Evolutionary conservation across 2,113 vertebrate genomes (phyloP), one percentile per base, ranked within the genome.

Genomic region (Neoarius graeffei): DNA sequence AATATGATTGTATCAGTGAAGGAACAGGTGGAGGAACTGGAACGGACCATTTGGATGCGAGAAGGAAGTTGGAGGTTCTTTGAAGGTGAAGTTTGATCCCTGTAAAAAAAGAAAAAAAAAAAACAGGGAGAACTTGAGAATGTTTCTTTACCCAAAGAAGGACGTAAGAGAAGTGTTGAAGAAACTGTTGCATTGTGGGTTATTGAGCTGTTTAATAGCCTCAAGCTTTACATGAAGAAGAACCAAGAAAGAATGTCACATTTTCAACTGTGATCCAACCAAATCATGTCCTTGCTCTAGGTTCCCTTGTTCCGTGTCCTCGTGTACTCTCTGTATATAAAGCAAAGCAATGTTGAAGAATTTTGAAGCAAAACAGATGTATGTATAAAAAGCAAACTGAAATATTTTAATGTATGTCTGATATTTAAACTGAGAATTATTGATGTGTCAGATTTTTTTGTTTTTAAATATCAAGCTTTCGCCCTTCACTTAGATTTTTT

Each of bases 401-500:
- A 95, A 95, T 95, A 96, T 96, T 96, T 97, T 95, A 96, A 96
- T 96, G 95, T 96, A 95, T 96, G 95, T 96, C 93, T 95, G 94
- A 94, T 98, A 97, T 98, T 97, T 97, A 98, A 97, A 94, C 93
- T 93, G 90, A 95, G 92, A 93, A 90, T 95, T 95, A 91, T 93
- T 93, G 94, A 91, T 92, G 94, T 94, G 95, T 95, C 94, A 95
- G 95, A 93, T 95, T 95, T 93, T 90, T 94, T 94, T 96, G 98
- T 98, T 97, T 17, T 56, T 56, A 73, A 17, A 94, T 96, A 96
- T 95, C 92, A 93, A 96, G 93, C 95, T 94, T 96, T 96, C 95
- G 95, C 93, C 95, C 96, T 98, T 97, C 96, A 98, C 97, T 98
- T 98, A 95, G 50, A n/a, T 82, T 89, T 88, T 95, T 88, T 95